These are phyloP conservation scores for Achlya flavicornis DNA, from an alignment of 2,888 invertebrate genomes.

Conservation along the genomic window DNA sequence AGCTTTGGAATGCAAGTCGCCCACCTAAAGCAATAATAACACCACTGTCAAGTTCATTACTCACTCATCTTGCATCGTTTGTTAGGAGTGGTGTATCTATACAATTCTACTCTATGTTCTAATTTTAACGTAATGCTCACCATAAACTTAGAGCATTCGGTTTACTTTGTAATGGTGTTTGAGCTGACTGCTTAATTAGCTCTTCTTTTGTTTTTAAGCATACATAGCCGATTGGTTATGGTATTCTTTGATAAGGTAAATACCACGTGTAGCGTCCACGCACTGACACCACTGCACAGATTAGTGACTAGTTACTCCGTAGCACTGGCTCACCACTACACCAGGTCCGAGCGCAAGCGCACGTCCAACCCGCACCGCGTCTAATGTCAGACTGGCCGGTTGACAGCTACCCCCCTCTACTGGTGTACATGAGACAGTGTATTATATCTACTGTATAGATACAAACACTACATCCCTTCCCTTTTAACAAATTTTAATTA, in stretches of 20 bases:
- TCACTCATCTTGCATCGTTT: conserved; percentile 46
- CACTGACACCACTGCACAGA: no score
- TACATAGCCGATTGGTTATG: not conserved
- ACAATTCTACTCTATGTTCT: conserved; percentile 26
- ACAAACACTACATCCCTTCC: no score
- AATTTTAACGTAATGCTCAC: conserved; percentile 34
- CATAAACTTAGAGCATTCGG: not conserved
- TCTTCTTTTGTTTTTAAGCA: conserved; percentile 25
- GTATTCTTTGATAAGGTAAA: not conserved
- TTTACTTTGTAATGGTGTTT: conserved; percentile 1
- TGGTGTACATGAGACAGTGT: no score
- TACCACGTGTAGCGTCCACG: no score
- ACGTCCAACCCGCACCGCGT: no score
- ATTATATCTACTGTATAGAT: no score
- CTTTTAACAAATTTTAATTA: no score
- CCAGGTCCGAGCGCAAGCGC: no score
- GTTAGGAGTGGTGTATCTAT: not conserved
- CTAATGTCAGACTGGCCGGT: no score
- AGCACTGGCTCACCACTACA: no score
- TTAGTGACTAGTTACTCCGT: no score
- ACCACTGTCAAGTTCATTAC: conserved; percentile 81
- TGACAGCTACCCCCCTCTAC: no score
- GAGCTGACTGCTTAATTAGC: conserved; percentile 11
- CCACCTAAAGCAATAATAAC: conserved; percentile 65
- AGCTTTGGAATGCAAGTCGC: conserved; percentile 57